Evolutionary conservation across 2,113 vertebrate species (phyloP).

Genomic region (Psittacula cyanocephala): DNA sequence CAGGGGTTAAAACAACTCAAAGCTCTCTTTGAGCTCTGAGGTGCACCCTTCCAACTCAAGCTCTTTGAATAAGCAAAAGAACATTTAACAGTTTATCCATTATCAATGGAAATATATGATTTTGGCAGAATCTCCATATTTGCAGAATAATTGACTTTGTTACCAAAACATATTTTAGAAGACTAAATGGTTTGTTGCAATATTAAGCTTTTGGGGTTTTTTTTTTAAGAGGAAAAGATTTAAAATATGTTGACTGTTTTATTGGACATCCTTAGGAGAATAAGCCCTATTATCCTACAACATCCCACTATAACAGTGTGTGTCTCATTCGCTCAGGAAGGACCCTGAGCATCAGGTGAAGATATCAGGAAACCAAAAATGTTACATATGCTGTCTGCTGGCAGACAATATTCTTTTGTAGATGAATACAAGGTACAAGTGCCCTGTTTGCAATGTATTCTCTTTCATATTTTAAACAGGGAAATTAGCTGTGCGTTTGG

Average conservation of each 20-base stretch:
- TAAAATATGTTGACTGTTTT: neutral
- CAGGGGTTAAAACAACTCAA: neutral
- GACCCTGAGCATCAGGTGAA: neutral
- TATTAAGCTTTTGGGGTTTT: neutral
- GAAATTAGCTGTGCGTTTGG: neutral
- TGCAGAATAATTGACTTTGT: neutral
- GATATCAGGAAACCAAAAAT: neutral
- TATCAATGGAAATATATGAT: neutral
- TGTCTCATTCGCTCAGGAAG: neutral
- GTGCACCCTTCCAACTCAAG: neutral
- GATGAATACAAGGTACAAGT: neutral
- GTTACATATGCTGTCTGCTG: accelerated
- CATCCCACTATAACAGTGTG: neutral
- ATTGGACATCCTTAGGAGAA: neutral
- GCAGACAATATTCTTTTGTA: neutral
- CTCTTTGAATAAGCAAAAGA: neutral
- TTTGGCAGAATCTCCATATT: neutral
- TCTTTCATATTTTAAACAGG: neutral
- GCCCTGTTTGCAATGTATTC: neutral
- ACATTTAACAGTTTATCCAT: neutral
- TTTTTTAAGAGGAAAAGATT: neutral
- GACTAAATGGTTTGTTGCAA: neutral
- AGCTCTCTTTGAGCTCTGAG: neutral
- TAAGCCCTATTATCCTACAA: neutral
- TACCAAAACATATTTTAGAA: neutral